Evolutionary conservation across 2,113 vertebrate genomes (phyloP).

Genomic region (Azemiops feae): DNA sequence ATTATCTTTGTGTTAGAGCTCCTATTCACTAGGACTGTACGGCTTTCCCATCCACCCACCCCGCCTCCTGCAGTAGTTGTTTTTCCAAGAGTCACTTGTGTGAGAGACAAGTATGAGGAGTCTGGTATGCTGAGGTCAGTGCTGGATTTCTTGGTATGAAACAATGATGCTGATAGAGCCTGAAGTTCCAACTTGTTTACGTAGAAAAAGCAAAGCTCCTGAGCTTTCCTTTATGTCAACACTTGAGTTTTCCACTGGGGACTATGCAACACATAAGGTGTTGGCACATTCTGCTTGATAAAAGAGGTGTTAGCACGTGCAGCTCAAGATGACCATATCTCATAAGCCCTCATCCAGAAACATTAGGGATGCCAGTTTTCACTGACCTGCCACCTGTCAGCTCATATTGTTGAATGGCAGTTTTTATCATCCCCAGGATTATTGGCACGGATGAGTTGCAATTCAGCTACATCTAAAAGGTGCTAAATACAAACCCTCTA

Average conservation of each 20-base stretch:
- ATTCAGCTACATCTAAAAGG: background rate
- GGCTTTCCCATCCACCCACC: background rate
- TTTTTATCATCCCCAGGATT: background rate
- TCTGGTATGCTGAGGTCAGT: slow-evolving; percentile 43
- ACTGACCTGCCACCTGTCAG: background rate
- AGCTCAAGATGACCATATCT: background rate
- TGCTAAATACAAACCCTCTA: background rate
- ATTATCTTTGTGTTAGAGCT: background rate
- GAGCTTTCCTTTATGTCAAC: slow-evolving; percentile 15
- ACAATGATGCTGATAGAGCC: slow-evolving; percentile 14
- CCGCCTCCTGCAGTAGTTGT: slow-evolving; percentile 21
- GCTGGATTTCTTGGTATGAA: slow-evolving; percentile 30
- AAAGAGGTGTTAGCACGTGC: background rate
- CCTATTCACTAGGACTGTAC: slow-evolving; percentile 45
- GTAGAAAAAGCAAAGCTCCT: background rate
- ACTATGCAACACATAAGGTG: background rate
- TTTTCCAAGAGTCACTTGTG: slow-evolving; percentile 60
- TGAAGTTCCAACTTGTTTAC: slow-evolving; percentile 33
- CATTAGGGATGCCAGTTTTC: background rate
- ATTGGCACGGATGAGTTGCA: background rate
- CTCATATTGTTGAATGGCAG: background rate
- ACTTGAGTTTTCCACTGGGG: background rate
- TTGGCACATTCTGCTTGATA: background rate
- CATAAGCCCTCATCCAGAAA: background rate
- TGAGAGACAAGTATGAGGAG: slow-evolving; percentile 36